Percentiles rank a stretch among this genome's conserved stretches.
These are phyloP conservation scores for Heterohyrax brucei DNA, from an alignment of 2,797 vertebrate genomes.

Conservation along the genomic window DNA sequence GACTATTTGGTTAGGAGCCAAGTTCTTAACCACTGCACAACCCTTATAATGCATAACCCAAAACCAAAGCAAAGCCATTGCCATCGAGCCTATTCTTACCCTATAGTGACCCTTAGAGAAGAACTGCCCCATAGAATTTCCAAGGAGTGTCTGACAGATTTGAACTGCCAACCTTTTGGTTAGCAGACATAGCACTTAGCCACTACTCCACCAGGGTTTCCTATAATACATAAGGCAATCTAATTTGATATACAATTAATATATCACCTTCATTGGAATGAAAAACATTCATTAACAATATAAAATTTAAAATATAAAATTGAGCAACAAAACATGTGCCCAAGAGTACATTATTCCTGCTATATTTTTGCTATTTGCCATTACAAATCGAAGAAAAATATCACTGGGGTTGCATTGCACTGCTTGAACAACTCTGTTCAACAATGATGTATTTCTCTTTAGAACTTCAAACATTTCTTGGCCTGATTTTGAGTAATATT, in stretches of 20 bases:
- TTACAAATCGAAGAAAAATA: not conserved
- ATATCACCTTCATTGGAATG: not conserved
- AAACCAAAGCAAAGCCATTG: not conserved
- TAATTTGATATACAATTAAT: not conserved
- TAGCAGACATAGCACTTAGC: too few species aligned
- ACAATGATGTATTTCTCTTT: constrained; percentile 55
- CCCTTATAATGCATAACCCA: not conserved
- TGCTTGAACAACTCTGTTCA: constrained; percentile 54
- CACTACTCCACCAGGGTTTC: too few species aligned
- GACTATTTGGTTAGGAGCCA: too few species aligned
- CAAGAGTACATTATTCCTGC: not conserved
- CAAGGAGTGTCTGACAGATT: too few species aligned
- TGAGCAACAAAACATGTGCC: not conserved
- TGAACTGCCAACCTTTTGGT: too few species aligned
- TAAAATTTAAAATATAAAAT: not conserved
- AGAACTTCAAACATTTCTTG: constrained; percentile 57
- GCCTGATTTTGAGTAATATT: constrained; percentile 43
- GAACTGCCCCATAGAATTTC: too few species aligned
- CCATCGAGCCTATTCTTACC: too few species aligned
- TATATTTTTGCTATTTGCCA: not conserved
- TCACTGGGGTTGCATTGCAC: not conserved
- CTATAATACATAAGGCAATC: not conserved
- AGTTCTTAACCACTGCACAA: too few species aligned
- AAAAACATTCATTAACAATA: not conserved
- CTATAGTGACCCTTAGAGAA: too few species aligned